A percentile compares a stretch with the other conserved stretches of the same genome.
Conservation (phyloP, 2,888 invertebrate species). For the Trachelus troglodyta region DNA sequence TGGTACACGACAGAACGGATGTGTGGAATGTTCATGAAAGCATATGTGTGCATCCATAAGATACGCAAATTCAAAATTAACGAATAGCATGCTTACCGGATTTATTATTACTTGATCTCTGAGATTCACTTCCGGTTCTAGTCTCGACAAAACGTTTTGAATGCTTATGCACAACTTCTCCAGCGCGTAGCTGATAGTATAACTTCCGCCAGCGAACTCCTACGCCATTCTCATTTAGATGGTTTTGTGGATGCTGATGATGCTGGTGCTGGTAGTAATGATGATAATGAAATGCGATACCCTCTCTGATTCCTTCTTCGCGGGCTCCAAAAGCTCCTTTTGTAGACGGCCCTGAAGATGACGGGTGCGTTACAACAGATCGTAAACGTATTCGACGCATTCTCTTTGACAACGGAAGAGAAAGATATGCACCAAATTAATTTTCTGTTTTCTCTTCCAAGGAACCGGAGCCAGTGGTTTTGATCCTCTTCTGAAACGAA, state of each 20-base stretch:
- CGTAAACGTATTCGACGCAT: constrained; percentile 19
- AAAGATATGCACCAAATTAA: background rate
- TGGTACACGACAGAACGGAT: background rate
- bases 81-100: background rate
- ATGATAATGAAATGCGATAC: constrained; percentile 12
- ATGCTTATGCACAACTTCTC: background rate
- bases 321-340: background rate
- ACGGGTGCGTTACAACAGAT: constrained; percentile 1
- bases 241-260: background rate
- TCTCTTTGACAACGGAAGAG: background rate
- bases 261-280: constrained; percentile 1
- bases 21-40: background rate
- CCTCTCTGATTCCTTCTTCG: background rate
- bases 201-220: constrained; percentile 20
- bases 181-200: constrained; percentile 16
- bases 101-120: background rate
- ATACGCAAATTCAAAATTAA: background rate
- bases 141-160: background rate
- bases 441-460: background rate
- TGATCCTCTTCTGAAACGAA: background rate
- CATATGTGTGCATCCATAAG: background rate
- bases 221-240: constrained; percentile 5
- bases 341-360: constrained; percentile 3
- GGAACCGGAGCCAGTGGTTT: background rate
- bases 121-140: background rate